Evolutionary conservation across 2,888 invertebrate species (phyloP), one percentile per base, ranked within the genome.

Genomic region (Julus scandinavius): DNA sequence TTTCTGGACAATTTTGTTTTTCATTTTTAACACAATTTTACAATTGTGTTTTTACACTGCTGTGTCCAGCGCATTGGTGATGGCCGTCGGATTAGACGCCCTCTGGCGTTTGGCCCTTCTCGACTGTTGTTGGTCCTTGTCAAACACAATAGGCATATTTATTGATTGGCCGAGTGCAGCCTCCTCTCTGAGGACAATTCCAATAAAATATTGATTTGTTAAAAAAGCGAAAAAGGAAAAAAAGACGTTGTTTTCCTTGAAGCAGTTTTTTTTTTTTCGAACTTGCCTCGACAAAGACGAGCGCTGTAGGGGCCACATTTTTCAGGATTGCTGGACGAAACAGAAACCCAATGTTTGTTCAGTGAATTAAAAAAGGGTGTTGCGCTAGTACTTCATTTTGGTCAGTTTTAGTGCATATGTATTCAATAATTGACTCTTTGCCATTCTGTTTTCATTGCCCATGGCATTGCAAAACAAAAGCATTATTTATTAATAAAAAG

Each of bases 121-220:
- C 72, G n/a, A 72, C 72, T 72, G 72, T 20, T 72, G 72, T 72
- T 72, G 29, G 72, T 29, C 72, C 72, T 72, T 72, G 72, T 72
- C 72, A 72, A 72, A 72, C 72, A 72, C 72, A 72, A 72, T 72
- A 72, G 72, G 72, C 72, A 72, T 72, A 72, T 72, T 72, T 72
- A 72, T 72, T 72, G 72, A 72, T 72, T 72, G 72, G 72, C 72
- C 20, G 63, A 72, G 72, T 29, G 72, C 72, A 72, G 72, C 72
- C 72, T 72, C 72, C 72, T 72, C 72, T 72, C 72, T 72, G 72
- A 72, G 72, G 72, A 72, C 72, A 72, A 29, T 72, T 72, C 72
- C 72, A 72, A 72, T 72, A 72, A 72, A 72, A 72, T 72, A 72
- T 72, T 72, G 72, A 72, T 72, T 72, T 72, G 72, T 72, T 72